Evolutionary conservation across 2,113 vertebrate genomes (phyloP), one percentile per base, ranked within the genome.

Genomic region (Gobiocypris rarus): DNA sequence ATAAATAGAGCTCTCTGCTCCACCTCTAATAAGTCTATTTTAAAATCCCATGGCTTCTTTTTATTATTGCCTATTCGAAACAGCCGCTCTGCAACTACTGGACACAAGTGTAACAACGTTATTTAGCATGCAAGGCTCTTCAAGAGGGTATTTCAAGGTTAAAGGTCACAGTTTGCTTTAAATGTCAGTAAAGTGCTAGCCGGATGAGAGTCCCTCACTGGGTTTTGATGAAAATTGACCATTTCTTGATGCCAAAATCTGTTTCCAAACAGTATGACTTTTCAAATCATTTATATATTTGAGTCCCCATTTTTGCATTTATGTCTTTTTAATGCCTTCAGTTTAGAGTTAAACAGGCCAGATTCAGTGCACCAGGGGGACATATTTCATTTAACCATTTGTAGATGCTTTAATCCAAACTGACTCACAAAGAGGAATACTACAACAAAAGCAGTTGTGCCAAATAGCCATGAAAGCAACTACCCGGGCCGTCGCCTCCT

Each of bases 91-190:
- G 54, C 75, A 77, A 77, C 31, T 15, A 24, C 19, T 9, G 17
- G 52, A 58, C 28, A 26, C 31, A 76, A 76, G 31, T 41, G 75
- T 77, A 41, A n/a, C 75, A 22, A 24, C 7, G 19, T 26, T 34
- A 15, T 31, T 59, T 54, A 14, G 31, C 50, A 41, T 41, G 22
- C 52, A 58, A 24, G 75, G 10, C 52, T 38, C 74, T 59, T 77
- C 22, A 24, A 17, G 54, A 59, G 22, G 13, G 22, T 41, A 38
- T 61, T 61, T 78, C 22, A 41, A 78, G 50, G 19, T 43, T 15
- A 77, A 59, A 78, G 34, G 56, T 78, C 56, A 19, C 15, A 4
- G 14, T 17, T 76, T 58, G 19, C 31, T 76, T 58, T n/a, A 76
- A 76, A 76, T 56, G 28, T 76, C 28, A 61, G 48, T 22, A 34